Conservation (phyloP, 2,113 vertebrate genomes). For the Zosterops japonicus region DNA sequence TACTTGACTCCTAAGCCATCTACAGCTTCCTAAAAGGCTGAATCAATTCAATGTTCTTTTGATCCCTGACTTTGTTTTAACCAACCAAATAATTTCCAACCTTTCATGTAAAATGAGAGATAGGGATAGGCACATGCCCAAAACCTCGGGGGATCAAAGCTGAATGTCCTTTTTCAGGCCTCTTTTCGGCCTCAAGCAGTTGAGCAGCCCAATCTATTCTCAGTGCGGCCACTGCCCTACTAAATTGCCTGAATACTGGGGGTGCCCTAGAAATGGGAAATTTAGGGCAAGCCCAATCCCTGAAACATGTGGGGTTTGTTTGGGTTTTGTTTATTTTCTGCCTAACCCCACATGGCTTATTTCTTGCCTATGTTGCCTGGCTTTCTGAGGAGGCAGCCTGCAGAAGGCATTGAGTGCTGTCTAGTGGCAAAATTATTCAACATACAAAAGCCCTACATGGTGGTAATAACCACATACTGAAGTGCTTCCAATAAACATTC, state of each 20-base stretch:
- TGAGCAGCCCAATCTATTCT: not conserved
- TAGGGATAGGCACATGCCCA: no score
- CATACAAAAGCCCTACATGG: not conserved
- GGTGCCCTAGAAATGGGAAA: not conserved
- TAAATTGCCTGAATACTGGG: not conserved
- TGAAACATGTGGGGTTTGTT: rapidly evolving
- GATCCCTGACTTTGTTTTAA: not conserved
- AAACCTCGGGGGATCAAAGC: rapidly evolving
- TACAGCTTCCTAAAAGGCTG: not conserved
- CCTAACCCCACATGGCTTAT: no score
- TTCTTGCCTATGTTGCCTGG: not conserved
- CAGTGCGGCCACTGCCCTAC: rapidly evolving
- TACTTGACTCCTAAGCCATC: not conserved
- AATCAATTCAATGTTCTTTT: not conserved
- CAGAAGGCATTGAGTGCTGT: not conserved
- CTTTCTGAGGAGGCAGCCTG: not conserved
- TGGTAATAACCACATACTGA: not conserved
- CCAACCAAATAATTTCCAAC: not conserved
- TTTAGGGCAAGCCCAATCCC: not conserved
- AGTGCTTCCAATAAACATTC: rapidly evolving
- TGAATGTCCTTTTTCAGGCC: not conserved
- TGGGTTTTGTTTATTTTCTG: not conserved
- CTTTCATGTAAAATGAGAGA: not conserved
- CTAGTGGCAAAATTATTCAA: not conserved
- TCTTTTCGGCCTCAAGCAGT: not conserved